These are phyloP conservation scores for Lagocephalus sceleratus DNA, from an alignment of 2,797 vertebrate species.

Conservation along the genomic window DNA sequence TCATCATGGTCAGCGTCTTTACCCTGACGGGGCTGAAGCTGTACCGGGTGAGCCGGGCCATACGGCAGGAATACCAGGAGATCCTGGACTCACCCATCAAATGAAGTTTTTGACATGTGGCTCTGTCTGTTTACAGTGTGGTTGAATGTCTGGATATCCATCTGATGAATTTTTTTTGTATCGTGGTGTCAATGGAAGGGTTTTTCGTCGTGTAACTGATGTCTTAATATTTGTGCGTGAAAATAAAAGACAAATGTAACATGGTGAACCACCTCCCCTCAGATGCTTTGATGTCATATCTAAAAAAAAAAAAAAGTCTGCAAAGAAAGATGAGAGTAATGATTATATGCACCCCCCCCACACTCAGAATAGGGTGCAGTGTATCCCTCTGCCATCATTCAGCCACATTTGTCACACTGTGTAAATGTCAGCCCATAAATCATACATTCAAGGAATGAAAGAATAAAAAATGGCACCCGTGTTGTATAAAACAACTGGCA, in stretches of 20 bases:
- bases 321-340: constrained; percentile 14
- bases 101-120: constrained; percentile 68
- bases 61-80: constrained; percentile 91
- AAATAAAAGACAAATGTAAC: constrained; percentile 69
- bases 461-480: constrained; percentile 43
- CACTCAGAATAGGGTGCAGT: constrained; percentile 22
- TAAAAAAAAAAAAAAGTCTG: constrained; percentile 29
- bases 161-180: constrained; percentile 76
- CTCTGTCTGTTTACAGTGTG: constrained; percentile 68
- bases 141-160: constrained; percentile 75
- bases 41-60: constrained; percentile 86
- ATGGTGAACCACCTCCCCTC: constrained; percentile 38
- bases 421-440: constrained; percentile 45
- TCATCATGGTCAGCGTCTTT: constrained; percentile 93
- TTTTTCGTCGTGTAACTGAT: constrained; percentile 72
- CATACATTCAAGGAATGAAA: constrained; percentile 35
- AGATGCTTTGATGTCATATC: constrained; percentile 54
- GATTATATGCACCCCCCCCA: constrained; percentile 3
- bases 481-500: constrained; percentile 40
- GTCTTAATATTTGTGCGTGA: constrained; percentile 78
- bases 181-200: constrained; percentile 71
- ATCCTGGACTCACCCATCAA: constrained; percentile 95
- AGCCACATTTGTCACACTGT: constrained; percentile 49
- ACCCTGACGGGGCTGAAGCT: constrained; percentile 91
- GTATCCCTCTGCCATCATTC: constrained; percentile 40